These are phyloP conservation scores for Clamator glandarius DNA, from an alignment of 2,797 vertebrate species.

Conservation along the genomic window DNA sequence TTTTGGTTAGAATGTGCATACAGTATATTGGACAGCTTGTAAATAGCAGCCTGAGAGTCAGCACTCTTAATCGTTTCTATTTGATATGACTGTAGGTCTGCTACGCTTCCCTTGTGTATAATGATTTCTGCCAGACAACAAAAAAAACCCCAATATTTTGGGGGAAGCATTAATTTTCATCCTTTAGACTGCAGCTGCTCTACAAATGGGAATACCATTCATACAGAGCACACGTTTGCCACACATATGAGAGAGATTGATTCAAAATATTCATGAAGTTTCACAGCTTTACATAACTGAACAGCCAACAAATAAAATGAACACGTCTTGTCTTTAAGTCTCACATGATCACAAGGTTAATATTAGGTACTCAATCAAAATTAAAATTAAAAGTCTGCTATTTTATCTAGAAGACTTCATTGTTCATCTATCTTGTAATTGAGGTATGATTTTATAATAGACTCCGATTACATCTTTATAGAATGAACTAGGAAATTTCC, in stretches of 20 bases:
- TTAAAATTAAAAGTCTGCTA: not conserved
- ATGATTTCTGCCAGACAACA: not conserved
- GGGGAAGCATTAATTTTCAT: not conserved
- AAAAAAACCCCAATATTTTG: not conserved
- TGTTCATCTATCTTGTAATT: too few relatives aligned
- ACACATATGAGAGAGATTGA: not conserved
- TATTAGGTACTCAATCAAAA: not conserved
- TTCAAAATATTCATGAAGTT: not conserved
- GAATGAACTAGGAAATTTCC: too few relatives aligned
- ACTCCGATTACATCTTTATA: not conserved
- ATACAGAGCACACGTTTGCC: not conserved
- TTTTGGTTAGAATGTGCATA: not conserved
- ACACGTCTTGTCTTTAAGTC: not conserved
- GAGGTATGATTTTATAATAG: not conserved
- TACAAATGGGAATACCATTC: not conserved
- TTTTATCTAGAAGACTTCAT: not conserved
- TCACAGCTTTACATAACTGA: not conserved
- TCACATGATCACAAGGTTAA: fast-evolving
- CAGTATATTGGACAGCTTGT: not conserved
- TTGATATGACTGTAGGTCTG: not conserved
- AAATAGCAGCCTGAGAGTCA: not conserved
- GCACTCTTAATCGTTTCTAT: not conserved
- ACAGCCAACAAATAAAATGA: not conserved
- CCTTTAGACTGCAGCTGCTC: not conserved
- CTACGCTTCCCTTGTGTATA: not conserved